These are phyloP conservation scores for Acromyrmex charruanus DNA, from an alignment of 1,140 invertebrate genomes.

Conservation along the genomic window DNA sequence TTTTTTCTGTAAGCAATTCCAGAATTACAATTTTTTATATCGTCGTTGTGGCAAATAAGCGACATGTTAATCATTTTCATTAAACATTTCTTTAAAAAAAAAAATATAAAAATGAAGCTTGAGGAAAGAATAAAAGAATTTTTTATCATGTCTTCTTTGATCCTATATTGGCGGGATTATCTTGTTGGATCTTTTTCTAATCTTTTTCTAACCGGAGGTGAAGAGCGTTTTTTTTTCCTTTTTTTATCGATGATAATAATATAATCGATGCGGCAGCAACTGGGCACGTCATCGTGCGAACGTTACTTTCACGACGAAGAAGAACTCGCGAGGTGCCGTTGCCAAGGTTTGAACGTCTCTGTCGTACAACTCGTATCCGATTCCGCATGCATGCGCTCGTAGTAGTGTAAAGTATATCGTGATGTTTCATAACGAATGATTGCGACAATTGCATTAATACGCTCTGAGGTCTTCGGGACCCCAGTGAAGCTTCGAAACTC, in stretches of 20 bases:
- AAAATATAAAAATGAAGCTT: not conserved
- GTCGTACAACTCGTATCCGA: not conserved
- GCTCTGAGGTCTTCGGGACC: not conserved
- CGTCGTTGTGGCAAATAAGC: too few relatives aligned
- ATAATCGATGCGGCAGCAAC: conserved; percentile 19
- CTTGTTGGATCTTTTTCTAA: conserved; percentile 7
- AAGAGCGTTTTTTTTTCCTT: not conserved
- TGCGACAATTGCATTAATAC: not conserved
- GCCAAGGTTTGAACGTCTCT: conserved; percentile 4
- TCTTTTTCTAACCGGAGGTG: not conserved
- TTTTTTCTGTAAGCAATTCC: too few relatives aligned
- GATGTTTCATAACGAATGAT: not conserved
- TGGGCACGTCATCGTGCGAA: conserved; percentile 1
- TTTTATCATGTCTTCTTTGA: conserved; percentile 6
- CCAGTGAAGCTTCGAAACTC: too few relatives aligned
- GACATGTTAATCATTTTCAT: not conserved
- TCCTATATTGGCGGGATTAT: not conserved
- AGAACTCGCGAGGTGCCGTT: not conserved
- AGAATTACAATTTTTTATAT: too few relatives aligned
- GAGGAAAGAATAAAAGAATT: not conserved
- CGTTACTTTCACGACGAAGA: conserved; percentile 19
- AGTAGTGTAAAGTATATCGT: not conserved
- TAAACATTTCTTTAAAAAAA: not conserved
- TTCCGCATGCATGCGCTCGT: not conserved
- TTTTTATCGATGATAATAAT: conserved; percentile 15